Percentiles rank a stretch among this genome's conserved stretches.
These are phyloP conservation scores for Cettia cetti DNA, from an alignment of 2,113 vertebrate species.

Conservation along the genomic window DNA sequence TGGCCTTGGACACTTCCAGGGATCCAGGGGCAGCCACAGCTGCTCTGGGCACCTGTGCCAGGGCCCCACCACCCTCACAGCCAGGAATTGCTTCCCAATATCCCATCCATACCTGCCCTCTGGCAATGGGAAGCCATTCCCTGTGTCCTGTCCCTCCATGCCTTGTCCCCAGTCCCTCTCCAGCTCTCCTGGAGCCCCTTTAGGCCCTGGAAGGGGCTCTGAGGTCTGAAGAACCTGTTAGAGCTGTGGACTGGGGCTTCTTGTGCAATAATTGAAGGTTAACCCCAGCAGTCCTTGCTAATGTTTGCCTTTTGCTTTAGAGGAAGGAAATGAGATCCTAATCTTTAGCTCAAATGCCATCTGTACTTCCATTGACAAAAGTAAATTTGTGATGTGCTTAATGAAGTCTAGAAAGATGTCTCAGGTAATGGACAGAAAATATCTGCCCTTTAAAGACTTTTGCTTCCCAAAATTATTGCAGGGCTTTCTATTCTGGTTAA, in stretches of 20 bases:
- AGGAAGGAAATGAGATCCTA: constrained; percentile 8
- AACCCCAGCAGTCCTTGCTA: neutral
- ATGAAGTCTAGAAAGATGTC: neutral
- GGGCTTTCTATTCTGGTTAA: neutral
- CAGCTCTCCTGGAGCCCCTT: neutral
- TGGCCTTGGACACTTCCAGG: neutral
- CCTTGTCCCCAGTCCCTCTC: neutral
- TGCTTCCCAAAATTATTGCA: neutral
- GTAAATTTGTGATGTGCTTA: neutral
- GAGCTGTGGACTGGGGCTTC: neutral
- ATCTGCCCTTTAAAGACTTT: neutral
- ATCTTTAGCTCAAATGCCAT: neutral
- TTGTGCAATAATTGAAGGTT: neutral
- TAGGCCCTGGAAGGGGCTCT: rapidly evolving
- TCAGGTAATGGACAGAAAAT: neutral
- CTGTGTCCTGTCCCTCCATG: neutral
- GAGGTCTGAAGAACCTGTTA: neutral
- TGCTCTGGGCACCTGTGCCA: neutral
- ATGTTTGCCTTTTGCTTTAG: neutral
- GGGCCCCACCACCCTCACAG: rapidly evolving
- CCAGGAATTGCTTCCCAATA: rapidly evolving
- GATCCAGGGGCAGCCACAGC: neutral
- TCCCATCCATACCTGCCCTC: neutral
- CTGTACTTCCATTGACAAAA: neutral
- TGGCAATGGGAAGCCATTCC: neutral